A percentile compares a stretch with the other conserved stretches of the same genome.
Evolutionary conservation across 1,140 invertebrate species (phyloP).

Genomic region (Zaprionus capensis): DNA sequence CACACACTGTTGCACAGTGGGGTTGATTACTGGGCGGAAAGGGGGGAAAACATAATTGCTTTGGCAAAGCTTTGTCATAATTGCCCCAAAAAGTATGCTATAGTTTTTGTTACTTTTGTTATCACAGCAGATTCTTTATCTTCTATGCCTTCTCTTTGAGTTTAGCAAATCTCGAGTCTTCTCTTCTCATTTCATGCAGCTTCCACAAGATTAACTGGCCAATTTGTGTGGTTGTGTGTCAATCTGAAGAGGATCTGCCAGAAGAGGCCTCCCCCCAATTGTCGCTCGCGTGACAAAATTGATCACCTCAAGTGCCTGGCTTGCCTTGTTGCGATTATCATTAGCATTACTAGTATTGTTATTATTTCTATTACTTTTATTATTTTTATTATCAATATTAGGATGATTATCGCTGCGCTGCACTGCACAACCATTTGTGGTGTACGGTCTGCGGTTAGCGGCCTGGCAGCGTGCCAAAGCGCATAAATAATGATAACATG

Average conservation of each 20-base stretch:
- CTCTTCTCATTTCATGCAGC: not conserved
- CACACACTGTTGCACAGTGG: slow-evolving; percentile 36
- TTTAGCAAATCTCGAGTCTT: not conserved
- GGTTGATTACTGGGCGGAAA: not conserved
- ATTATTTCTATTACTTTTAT: not conserved
- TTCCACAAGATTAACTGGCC: not conserved
- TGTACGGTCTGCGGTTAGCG: not conserved
- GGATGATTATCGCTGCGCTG: not conserved
- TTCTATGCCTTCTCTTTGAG: not conserved
- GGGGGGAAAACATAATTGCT: not conserved
- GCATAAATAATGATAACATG: slow-evolving; percentile 77
- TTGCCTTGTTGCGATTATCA: too few species aligned
- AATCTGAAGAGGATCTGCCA: not conserved
- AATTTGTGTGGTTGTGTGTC: not conserved
- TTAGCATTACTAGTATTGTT: not conserved
- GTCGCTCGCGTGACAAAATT: too few species aligned
- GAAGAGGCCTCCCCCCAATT: too few species aligned
- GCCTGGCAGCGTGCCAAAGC: slow-evolving; percentile 68
- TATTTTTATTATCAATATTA: slow-evolving; percentile 1
- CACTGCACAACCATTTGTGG: not conserved
- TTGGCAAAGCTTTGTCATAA: not conserved
- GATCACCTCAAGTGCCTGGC: too few species aligned
- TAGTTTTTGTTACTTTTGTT: not conserved
- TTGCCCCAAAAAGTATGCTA: not conserved
- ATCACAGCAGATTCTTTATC: too few species aligned